phyloP scores from a whole-genome alignment of 2,113 vertebrate species.

The Lanius ludovicianus region DNA sequence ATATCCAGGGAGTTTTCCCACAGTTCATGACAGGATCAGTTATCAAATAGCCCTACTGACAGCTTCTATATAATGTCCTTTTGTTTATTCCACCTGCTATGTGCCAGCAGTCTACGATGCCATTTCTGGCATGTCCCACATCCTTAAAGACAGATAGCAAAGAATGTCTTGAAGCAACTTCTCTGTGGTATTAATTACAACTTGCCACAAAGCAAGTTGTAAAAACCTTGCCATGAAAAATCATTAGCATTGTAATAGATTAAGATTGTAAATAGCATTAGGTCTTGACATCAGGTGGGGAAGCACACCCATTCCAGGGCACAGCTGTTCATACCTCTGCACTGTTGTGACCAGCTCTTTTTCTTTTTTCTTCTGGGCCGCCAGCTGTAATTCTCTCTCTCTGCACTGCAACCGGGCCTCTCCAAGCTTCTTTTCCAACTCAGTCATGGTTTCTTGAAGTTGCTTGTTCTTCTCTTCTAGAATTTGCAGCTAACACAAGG shows the following conservation, averaged over 20 bases:
- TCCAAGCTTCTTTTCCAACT: slow-evolving; percentile 78
- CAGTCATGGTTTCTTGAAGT: slow-evolving; percentile 75
- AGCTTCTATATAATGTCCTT: background rate
- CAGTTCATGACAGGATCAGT: background rate
- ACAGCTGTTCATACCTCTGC: slow-evolving; percentile 82
- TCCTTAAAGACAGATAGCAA: background rate
- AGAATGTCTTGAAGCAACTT: background rate
- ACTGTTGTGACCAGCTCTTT: slow-evolving; percentile 88
- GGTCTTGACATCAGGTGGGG: background rate
- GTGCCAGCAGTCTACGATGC: background rate
- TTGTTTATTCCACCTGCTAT: background rate
- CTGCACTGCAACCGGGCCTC: slow-evolving; percentile 74
- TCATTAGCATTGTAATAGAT: background rate
- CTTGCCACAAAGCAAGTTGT: background rate
- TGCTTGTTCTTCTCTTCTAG: slow-evolving; percentile 81
- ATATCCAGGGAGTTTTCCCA: background rate
- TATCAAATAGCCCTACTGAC: background rate
- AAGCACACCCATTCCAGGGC: background rate
- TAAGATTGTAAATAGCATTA: background rate
- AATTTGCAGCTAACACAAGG: slow-evolving; percentile 80
- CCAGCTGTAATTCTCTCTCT: slow-evolving; percentile 85
- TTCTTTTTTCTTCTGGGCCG: slow-evolving; percentile 86
- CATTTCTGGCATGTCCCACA: background rate
- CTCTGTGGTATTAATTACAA: background rate
- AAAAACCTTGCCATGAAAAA: background rate